Percentiles rank a stretch among this genome's conserved stretches.
Evolutionary conservation across 2,113 vertebrate genomes (phyloP).

Genomic region (Dasypus novemcinctus): DNA sequence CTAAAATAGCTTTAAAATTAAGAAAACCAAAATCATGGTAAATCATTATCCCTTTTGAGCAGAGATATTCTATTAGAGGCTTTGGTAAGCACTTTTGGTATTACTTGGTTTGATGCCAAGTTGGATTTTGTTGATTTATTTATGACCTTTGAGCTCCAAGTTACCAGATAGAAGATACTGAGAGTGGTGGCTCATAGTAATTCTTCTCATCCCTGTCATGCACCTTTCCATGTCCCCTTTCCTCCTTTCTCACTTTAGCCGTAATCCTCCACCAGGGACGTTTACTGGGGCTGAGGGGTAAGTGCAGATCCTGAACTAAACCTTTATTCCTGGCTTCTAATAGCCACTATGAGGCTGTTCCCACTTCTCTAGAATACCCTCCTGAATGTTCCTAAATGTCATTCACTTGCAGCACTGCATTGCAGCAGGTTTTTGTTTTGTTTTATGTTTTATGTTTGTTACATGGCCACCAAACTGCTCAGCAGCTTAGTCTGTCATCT

Average conservation of each 20-base stretch:
- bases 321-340: conserved; percentile 82
- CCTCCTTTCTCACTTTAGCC: conserved; percentile 90
- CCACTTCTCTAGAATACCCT: conserved; percentile 79
- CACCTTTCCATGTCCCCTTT: conserved; percentile 88
- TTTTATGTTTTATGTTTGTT: conserved; percentile 76
- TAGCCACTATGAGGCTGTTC: conserved; percentile 82
- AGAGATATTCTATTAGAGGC: not conserved
- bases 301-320: conserved; percentile 86
- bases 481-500: conserved; percentile 83
- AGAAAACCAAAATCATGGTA: not conserved
- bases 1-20: conserved; percentile 37
- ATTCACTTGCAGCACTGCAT: conserved; percentile 84
- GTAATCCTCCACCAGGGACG: conserved; percentile 93
- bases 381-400: conserved; percentile 85
- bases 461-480: conserved; percentile 84
- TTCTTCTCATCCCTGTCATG: conserved; percentile 84
- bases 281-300: conserved; percentile 93
- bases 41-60: not conserved
- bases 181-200: conserved; percentile 83
- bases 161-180: conserved; percentile 73
- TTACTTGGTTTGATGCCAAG: conserved; percentile 43
- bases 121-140: not conserved
- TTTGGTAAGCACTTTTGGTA: conserved; percentile 23
- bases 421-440: conserved; percentile 79
- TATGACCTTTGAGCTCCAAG: conserved; percentile 71